Evolutionary conservation across 1,140 invertebrate species (phyloP), one percentile per base, ranked within the genome.

Genomic region (Zaprionus tsacasi): DNA sequence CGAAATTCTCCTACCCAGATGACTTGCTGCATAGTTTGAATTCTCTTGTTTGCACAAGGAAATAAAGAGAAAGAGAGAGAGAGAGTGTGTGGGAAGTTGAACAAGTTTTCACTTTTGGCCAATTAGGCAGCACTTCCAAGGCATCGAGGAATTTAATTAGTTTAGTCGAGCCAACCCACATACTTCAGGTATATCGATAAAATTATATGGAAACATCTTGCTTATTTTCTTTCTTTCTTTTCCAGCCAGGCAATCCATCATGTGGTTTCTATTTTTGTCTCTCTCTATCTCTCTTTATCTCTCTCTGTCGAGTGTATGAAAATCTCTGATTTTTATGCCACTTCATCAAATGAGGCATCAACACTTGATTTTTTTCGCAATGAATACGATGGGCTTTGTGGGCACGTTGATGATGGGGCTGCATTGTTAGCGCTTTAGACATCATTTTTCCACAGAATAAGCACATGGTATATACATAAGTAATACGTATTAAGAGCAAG

Each of bases 271-370:
- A 66, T 76, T 66, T 71, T 57, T 56, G 13, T 13, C 6, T 40
- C 21, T 21, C 21, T 21, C 21, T 21, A 1, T 21, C 21, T 40
- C 21, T 21, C 21, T 21, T 2, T 21, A 1, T 21, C 21, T 21
- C 21, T 2, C 21, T 21, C 12, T 48, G n/a, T 15, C 45, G 54
- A 73, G 27, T 30, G 64, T 74, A 60, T 69, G 59, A 64, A 59
- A 69, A 73, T 73, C 58, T 50, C 52, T 52, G 58, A 57, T 71
- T 71, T 74, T 74, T 77, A 67, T 77, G 65, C 58, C 70, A 77
- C 75, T 77, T 74, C 64, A 77, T 65, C 70, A 74, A 73, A 77
- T 73, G 75, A 43, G 63, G 75, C 63, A 63, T 63, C 74, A 75
- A 70, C 52, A 52, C 17, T 40, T 69, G 11, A 8, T 48, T 52